Conservation (phyloP, 2,113 vertebrate species). For the Vombatus ursinus region DNA sequence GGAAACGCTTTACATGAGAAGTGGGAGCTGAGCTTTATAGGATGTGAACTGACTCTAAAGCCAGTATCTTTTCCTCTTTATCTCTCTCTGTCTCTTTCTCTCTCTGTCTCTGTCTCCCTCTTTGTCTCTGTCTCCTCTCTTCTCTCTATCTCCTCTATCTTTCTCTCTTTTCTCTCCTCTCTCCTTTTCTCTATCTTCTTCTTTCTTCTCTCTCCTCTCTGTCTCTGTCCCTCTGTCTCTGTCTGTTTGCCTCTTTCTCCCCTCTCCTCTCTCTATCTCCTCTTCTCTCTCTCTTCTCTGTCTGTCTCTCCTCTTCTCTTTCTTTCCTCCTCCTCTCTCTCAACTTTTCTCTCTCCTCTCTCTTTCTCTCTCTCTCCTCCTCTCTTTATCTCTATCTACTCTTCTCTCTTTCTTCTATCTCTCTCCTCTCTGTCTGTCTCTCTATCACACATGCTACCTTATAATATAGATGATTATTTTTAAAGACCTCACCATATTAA, state of each 20-base stretch:
- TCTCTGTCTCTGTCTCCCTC: accelerated
- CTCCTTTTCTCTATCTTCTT: too few relatives aligned
- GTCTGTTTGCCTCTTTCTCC: neutral
- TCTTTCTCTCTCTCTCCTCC: too few relatives aligned
- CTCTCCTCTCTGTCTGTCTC: too few relatives aligned
- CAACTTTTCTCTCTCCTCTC: too few relatives aligned
- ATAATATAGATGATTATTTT: neutral
- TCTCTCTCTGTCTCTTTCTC: neutral
- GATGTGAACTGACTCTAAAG: neutral
- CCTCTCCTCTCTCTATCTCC: neutral
- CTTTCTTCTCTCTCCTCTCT: neutral
- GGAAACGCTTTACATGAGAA: neutral
- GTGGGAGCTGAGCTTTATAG: neutral
- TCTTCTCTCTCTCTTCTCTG: neutral
- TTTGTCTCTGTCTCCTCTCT: neutral
- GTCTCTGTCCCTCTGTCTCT: neutral
- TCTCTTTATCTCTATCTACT: too few relatives aligned
- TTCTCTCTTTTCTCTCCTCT: neutral
- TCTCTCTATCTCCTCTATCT: neutral
- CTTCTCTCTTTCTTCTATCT: too few relatives aligned
- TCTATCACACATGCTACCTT: neutral
- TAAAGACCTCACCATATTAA: neutral
- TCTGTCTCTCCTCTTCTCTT: too few relatives aligned
- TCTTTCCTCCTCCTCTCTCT: too few relatives aligned
- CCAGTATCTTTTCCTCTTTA: neutral